Conservation (phyloP, 2,797 vertebrate genomes). For the Yasuhikotakia modesta region DNA sequence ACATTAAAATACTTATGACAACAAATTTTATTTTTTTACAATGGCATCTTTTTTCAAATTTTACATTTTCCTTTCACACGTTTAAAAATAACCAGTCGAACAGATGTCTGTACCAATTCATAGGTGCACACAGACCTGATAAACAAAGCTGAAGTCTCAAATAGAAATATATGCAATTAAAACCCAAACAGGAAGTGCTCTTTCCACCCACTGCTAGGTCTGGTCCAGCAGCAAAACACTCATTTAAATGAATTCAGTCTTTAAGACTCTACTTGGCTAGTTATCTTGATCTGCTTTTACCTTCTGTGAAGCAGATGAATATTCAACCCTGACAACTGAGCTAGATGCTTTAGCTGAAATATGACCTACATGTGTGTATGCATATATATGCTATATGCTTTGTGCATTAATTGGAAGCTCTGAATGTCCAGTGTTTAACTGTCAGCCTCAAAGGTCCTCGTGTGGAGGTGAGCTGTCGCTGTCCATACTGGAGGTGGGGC, state of each 20-base stretch:
- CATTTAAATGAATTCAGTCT: background rate
- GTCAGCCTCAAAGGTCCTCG: constrained; percentile 54
- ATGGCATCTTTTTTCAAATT: constrained; percentile 28
- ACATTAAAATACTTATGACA: constrained; percentile 22
- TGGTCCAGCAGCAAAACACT: constrained; percentile 12
- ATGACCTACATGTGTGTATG: background rate
- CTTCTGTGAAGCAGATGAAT: background rate
- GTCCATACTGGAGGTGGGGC: constrained; percentile 47
- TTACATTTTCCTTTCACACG: constrained; percentile 24
- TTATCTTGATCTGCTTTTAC: background rate
- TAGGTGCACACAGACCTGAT: constrained; percentile 34
- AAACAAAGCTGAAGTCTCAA: constrained; percentile 59
- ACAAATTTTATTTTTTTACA: constrained; percentile 17
- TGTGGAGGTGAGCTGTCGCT: constrained; percentile 55
- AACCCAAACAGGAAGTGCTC: constrained; percentile 31
- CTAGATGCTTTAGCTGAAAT: background rate
- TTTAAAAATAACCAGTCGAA: constrained; percentile 35
- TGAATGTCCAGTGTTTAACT: constrained; percentile 7
- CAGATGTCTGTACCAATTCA: constrained; percentile 25
- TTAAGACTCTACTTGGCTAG: background rate
- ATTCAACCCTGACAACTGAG: constrained; percentile 11
- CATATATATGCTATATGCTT: background rate
- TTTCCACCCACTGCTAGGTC: background rate
- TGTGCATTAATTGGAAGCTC: constrained; percentile 38
- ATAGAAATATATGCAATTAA: constrained; percentile 22